Percentiles rank a stretch among this genome's conserved stretches.
Conservation (phyloP, 2,797 vertebrate species). For the Tapera naevia region DNA sequence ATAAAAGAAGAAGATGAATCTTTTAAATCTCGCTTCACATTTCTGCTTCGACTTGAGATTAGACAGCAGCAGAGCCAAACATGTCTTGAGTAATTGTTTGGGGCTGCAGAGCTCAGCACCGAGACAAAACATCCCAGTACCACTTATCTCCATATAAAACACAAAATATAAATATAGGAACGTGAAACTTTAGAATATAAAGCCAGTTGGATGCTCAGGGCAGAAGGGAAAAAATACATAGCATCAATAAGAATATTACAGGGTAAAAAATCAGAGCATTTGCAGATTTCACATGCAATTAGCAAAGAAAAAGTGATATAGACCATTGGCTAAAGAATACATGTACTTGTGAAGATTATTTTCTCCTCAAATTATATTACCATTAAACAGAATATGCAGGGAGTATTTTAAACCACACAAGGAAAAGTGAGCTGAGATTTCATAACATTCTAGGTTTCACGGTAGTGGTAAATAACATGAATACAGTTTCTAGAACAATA, state of each 20-base stretch:
- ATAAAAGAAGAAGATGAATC: neutral
- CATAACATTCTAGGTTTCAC: neutral
- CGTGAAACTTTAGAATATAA: neutral
- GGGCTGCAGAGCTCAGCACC: neutral
- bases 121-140: neutral
- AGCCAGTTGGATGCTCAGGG: neutral
- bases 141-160: neutral
- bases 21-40: neutral
- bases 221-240: neutral
- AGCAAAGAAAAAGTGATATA: neutral
- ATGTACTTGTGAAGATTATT: neutral
- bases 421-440: neutral
- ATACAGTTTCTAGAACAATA: conserved; percentile 9
- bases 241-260: neutral
- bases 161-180: neutral
- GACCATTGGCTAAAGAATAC: neutral
- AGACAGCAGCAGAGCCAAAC: neutral
- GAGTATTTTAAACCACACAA: conserved; percentile 1
- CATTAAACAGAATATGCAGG: neutral
- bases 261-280: neutral
- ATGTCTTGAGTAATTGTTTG: neutral
- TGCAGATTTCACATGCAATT: neutral
- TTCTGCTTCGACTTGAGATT: neutral
- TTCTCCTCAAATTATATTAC: neutral
- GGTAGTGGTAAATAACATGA: neutral